Base-by-base conservation (phyloP, 2,113 vertebrate genomes). In the Myodes glareolus region DNA sequence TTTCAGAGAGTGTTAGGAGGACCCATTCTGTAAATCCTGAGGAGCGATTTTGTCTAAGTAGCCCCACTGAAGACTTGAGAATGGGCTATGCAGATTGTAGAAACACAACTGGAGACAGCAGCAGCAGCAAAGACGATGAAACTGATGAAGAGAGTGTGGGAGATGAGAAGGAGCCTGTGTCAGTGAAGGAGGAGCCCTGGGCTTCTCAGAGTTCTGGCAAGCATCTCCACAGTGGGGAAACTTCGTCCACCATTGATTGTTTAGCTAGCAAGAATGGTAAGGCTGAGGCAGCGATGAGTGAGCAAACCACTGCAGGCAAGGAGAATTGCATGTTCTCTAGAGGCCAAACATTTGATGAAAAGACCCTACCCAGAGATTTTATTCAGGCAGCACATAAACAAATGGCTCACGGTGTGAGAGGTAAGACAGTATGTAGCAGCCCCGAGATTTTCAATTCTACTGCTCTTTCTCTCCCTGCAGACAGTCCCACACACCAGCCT, bases 1-100 rank as follows among this genome's bases (percentile, higher is more conserved):
- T 99, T n/a, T 98, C 99, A 0, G 99, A 99, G 97, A 99, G 98
- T 81, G 92, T 98, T 96, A 99, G 98, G 97, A 99, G 99, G 88
- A 98, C 98, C 95, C 98, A 98, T 55, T 98, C 98, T 87, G 25
- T 98, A 39, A 96, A 87, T 94, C 47, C 97, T 0, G 99, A 98
- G 52, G 97, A 81, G 33, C 97, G 97, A 11, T 45, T 94, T 80
- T 96, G 97, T 97, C 94, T 97, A 45, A 98, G 95, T 89, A 98
- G 98, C 9, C 98, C 98, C 17, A 93, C 98, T 5, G 98, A 95
- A 7, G 97, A 91, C 50, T 96, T 98, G 29, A 97, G 98, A 98
- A 96, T 93, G 81, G 99, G 99, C 72, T 96, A 82, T 0, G 90
- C 97, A 19, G 99, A 99, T 13, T 81, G 87, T 52, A 98, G 98